Conservation (phyloP, 2,113 vertebrate species). For the Channa argus region DNA sequence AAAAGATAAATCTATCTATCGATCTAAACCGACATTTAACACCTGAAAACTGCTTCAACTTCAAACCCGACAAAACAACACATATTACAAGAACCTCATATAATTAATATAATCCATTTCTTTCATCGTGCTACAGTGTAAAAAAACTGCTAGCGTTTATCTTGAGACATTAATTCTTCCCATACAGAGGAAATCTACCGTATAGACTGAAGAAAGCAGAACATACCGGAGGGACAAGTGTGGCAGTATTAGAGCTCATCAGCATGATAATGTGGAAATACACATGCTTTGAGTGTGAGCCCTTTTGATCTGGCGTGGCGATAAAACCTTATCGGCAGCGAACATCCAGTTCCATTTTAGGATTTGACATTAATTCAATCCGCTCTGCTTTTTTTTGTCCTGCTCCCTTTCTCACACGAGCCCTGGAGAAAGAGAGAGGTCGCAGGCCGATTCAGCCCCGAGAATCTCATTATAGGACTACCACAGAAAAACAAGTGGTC, state of each 20-base stretch:
- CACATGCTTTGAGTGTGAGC: constrained; percentile 77
- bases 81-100: too few relatives aligned
- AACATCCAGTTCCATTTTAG: constrained; percentile 83
- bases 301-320: constrained; percentile 79
- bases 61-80: too few relatives aligned
- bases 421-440: constrained; percentile 48
- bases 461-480: constrained; percentile 62
- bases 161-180: neutral
- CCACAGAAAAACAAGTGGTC: constrained; percentile 27
- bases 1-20: constrained; percentile 48
- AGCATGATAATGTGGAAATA: constrained; percentile 80
- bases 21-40: constrained; percentile 13
- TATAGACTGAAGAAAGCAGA: constrained; percentile 24
- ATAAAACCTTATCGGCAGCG: constrained; percentile 79
- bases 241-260: constrained; percentile 78
- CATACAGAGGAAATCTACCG: constrained; percentile 39
- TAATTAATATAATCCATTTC: too few relatives aligned
- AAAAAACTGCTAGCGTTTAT: neutral
- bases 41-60: too few relatives aligned
- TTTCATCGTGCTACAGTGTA: too few relatives aligned
- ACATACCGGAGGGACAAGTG: constrained; percentile 51
- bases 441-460: constrained; percentile 32
- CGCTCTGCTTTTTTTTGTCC: constrained; percentile 41
- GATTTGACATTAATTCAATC: constrained; percentile 81
- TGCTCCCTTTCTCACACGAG: constrained; percentile 44